Percentiles rank a stretch among this genome's conserved stretches.
These are phyloP conservation scores for Vipera latastei DNA, from an alignment of 2,797 vertebrate genomes.

Conservation along the genomic window DNA sequence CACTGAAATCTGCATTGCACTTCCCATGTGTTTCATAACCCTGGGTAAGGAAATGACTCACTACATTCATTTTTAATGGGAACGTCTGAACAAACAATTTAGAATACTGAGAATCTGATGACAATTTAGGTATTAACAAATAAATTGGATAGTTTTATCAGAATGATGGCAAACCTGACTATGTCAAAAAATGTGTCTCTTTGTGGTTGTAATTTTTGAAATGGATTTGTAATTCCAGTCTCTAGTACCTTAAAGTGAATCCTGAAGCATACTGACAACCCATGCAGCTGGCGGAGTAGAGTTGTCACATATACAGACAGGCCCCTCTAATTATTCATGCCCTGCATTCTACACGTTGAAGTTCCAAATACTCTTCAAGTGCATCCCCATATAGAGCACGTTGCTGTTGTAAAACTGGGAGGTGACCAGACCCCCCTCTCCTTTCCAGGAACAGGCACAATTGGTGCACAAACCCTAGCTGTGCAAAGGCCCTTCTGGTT, in stretches of 20 bases:
- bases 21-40: not conserved
- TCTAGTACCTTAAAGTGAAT: not conserved
- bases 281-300: not conserved
- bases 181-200: not conserved
- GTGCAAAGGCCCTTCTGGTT: not conserved
- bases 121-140: not conserved
- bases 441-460: not conserved
- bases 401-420: not conserved
- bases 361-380: not conserved
- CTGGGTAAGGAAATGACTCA: not conserved
- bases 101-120: not conserved
- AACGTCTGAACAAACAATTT: not conserved
- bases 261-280: not conserved
- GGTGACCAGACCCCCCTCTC: not conserved
- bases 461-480: not conserved
- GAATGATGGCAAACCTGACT: not conserved
- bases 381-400: not conserved
- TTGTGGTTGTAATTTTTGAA: not conserved
- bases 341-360: not conserved
- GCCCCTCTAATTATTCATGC: not conserved
- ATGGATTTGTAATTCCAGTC: not conserved
- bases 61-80: not conserved
- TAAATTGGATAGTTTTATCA: not conserved
- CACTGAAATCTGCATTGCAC: not conserved
- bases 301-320: not conserved